Evolutionary conservation across 2,888 invertebrate genomes (phyloP), one percentile per base, ranked within the genome.

Genomic region (Siphlonurus alternatus): DNA sequence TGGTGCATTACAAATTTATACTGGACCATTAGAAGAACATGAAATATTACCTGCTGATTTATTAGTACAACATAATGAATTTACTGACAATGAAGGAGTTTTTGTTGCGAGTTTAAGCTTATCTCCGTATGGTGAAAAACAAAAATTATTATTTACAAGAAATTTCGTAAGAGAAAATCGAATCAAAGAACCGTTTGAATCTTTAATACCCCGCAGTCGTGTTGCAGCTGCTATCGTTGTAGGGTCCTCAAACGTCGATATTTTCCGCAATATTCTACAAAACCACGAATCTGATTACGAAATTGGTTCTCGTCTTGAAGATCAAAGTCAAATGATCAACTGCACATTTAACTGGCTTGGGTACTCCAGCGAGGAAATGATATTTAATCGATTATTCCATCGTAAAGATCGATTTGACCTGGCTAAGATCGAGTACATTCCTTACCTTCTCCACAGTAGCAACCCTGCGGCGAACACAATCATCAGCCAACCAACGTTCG

Each of bases 321-420:
- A 97, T 73, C 97, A 96, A 73, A 94, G 95, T 71, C 88, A 91
- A 78, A 79, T 84, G 20, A 87, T 99, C n/a, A 92, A 96, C 73
- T 96, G 94, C 69, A 89, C 93, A 0, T 90, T 83, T 73, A 99
- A 99, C 73, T 98, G 94, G 90, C 82, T 98, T 70, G 94, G 96
- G 2, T 84, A 79, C 67, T 80, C 82, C 0, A 83, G 83, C 66
- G 89, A 89, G 72, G 83, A 85, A 68, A 83, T 82, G 71, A 86
- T 93, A 24, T 88, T 61, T 61, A 60, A 53, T 24, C 25, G 64
- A 1, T 23, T 80, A 38, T 79, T 80, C 68, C 79, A 79, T 68
- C 69, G 93, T 68, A 92, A 91, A 73, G 92, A 95, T 75, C 83
- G 96, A 64, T 99, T 94, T 74, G 97, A 97, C 76, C 78, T 99